Base-by-base conservation (phyloP, 2,888 invertebrate species). In the Phaedon cochleariae region DNA sequence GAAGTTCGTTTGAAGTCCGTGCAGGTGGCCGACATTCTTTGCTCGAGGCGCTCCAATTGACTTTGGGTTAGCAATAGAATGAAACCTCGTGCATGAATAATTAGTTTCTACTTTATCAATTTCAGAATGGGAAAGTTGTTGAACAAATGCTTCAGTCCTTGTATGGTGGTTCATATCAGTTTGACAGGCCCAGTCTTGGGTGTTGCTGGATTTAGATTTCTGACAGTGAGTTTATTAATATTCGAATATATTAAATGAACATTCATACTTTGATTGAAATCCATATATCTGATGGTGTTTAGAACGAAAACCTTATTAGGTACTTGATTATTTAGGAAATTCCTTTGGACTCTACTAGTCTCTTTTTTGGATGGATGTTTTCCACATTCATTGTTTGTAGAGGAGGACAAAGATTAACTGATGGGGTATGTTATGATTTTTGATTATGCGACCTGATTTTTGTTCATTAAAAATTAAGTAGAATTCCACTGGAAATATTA, bases 331-430 rank as follows among this genome's bases (percentile, higher is more conserved):
- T 63, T 63, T n/a, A 63, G 66, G 41, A 53, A 48, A 65, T 63
- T 34, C 53, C 58, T 22, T 31, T 70, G 49, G 71, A 70, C 31
- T 51, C 67, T 2, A 48, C 68, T 2, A 61, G 65, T 20, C 37
- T 74, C 15, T 68, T 74, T 46, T 51, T 69, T 46, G 74, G 72
- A 12, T 74, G 72, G 72, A 34, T 68, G 10, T 53, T 67, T 46
- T 69, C 72, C 2, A 64, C 71, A 26, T 59, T 64, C 20, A 62
- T 73, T 31, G 71, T 69, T 54, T 71, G 70, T 46, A 59, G 62
- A 7, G 68, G 69, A 6, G 72, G 74, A 12, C 74, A 74, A 60
- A 64, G 70, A 18, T 53, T 74, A 53, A 68, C 63, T 45, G 69
- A 72, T 34, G 72, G 69, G 63, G 74, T 74, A 65, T 62, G 54